Percentiles rank a stretch among this genome's conserved stretches.
Evolutionary conservation across 1,140 invertebrate species (phyloP).

Genomic region (Lethrus apterus): DNA sequence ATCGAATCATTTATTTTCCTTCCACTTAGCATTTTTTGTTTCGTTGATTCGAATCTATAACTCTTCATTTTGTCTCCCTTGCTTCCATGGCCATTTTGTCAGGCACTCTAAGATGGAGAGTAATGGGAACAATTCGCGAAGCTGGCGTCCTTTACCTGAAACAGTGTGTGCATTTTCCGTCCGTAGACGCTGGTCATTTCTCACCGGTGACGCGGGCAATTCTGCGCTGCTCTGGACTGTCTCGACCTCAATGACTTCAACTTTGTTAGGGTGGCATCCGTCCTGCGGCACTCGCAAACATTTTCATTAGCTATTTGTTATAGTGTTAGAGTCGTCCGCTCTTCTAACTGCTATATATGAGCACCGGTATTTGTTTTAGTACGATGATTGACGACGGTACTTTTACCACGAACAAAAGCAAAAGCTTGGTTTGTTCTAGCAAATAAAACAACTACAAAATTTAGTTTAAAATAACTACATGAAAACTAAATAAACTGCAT

Average conservation of each 20-base stretch:
- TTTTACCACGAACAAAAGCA: too few relatives aligned
- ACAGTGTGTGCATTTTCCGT: conserved; percentile 27
- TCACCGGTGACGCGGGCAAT: conserved; percentile 36
- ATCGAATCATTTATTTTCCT: conserved; percentile 23
- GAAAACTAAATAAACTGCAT: too few relatives aligned
- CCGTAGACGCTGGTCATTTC: conserved; percentile 31
- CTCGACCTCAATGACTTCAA: conserved; percentile 32
- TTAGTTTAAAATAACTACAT: too few relatives aligned
- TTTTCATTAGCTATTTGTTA: conserved; percentile 40
- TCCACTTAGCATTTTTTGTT: conserved; percentile 33
- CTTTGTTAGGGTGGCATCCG: conserved; percentile 30
- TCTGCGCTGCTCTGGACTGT: conserved; percentile 29
- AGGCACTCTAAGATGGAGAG: conserved; percentile 31
- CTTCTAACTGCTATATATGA: too few relatives aligned
- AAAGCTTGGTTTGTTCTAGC: too few relatives aligned
- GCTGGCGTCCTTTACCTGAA: conserved; percentile 35
- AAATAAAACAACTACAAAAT: too few relatives aligned
- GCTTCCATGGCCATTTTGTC: conserved; percentile 33
- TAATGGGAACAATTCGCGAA: conserved; percentile 36
- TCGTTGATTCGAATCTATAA: conserved; percentile 34
- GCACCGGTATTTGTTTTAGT: too few relatives aligned
- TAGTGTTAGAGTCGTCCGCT: conserved; percentile 16
- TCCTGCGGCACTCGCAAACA: conserved; percentile 29
- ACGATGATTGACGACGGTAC: not conserved
- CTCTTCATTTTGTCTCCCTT: conserved; percentile 35